Evolutionary conservation across 2,888 invertebrate species (phyloP).

Genomic region (Leptura quadrifasciata): DNA sequence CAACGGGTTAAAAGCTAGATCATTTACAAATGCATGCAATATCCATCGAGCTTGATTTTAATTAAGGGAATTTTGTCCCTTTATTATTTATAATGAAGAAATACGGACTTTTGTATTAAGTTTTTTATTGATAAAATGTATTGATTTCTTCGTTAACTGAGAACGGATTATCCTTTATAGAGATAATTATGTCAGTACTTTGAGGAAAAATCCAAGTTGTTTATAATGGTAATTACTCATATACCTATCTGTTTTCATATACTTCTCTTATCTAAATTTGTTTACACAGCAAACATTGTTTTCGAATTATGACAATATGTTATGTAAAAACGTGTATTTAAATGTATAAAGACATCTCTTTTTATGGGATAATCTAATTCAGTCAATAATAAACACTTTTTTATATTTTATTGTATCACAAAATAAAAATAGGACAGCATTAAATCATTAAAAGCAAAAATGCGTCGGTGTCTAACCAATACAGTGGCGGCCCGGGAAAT

Average conservation of each 20-base stretch:
- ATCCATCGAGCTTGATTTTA: too few species aligned
- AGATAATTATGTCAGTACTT: slow-evolving; percentile 14
- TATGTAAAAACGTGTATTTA: neutral
- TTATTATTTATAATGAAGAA: too few species aligned
- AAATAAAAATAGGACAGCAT: too few species aligned
- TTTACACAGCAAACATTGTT: slow-evolving; percentile 25
- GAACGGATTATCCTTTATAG: neutral
- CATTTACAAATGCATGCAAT: too few species aligned
- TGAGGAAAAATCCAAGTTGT: slow-evolving; percentile 16
- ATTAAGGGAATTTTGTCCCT: too few species aligned
- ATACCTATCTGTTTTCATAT: slow-evolving; percentile 27
- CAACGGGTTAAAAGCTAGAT: too few species aligned
- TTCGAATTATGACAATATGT: slow-evolving; percentile 21
- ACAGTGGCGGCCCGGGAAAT: too few species aligned
- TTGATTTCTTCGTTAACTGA: neutral
- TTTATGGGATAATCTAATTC: neutral
- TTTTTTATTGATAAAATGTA: neutral
- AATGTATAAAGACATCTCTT: neutral
- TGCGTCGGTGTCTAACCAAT: too few species aligned
- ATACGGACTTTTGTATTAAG: too few species aligned
- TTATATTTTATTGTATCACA: too few species aligned
- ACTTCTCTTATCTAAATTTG: slow-evolving; percentile 37
- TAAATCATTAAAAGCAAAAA: too few species aligned
- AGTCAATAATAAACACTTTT: neutral
- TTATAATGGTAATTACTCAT: slow-evolving; percentile 16